Conservation (phyloP, 2,888 invertebrate genomes). For the Drosophila merina region DNA sequence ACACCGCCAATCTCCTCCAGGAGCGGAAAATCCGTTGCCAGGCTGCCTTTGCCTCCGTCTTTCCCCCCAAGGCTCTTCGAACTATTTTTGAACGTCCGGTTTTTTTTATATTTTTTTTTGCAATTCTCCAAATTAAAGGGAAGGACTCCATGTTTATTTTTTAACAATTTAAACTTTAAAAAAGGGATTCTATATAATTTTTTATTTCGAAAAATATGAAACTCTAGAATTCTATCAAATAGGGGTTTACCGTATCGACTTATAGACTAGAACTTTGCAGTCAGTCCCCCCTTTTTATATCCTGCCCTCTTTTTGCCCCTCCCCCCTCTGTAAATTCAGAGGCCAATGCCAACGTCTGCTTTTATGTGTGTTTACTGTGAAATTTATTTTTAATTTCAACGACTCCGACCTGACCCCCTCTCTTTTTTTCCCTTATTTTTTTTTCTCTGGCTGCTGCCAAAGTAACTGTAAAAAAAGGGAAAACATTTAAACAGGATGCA, state of each 20-base stretch:
- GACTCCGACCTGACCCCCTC: conserved; percentile 60
- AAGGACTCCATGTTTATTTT: background rate
- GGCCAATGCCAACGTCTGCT: conserved; percentile 51
- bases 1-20: conserved; percentile 43
- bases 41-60: background rate
- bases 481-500: conserved; percentile 76
- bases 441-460: conserved; percentile 33
- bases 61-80: conserved; percentile 30
- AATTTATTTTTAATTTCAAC: conserved; percentile 78
- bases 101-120: conserved; percentile 15
- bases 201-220: background rate
- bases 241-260: background rate
- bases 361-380: conserved; percentile 80
- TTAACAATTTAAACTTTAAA: background rate
- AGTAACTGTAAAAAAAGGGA: conserved; percentile 40
- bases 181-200: background rate
- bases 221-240: background rate
- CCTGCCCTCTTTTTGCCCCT: background rate
- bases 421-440: conserved; percentile 15
- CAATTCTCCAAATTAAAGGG: too few relatives aligned
- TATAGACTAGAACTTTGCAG: background rate
- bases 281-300: background rate
- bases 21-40: conserved; percentile 29
- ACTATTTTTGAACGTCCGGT: conserved; percentile 68
- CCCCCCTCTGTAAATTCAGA: conserved; percentile 5